Evolutionary conservation across 2,113 vertebrate genomes (phyloP), one percentile per base, ranked within the genome.

Genomic region (Zapus hudsonius): DNA sequence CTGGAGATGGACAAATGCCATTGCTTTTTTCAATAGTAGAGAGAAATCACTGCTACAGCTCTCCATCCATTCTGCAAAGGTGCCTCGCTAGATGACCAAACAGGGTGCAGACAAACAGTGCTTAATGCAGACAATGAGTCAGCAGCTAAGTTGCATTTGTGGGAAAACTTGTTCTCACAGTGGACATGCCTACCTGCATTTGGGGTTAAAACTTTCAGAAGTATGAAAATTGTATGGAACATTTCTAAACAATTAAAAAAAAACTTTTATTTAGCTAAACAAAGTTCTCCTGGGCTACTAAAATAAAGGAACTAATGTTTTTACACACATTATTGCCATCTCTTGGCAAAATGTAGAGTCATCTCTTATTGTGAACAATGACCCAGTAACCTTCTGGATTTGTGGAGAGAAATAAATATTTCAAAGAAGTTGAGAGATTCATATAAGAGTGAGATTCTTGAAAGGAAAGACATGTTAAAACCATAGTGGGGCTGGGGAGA

Each of bases 1-100:
- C 12, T 79, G 47, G 47, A 75, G 74, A 82, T 73, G 27, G 70
- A 29, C 64, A 94, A 83, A 95, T 83, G 38, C 64, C 73, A 93
- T 75, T 29, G 85, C 64, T 93, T 94, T 86, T 84, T 59, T n/a
- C 80, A 80, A 91, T 12, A 87, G 42, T 44, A 84, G 38, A 47
- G 61, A 91, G 33, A 94, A 84, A 33, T 85, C 47, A 86, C 25
- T 42, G n/a, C 5, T 12, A 61, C n/a, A 40, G 9, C 38, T 57
- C 90, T 66, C 69, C 64, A 88, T 74, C n/a, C 72, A 64, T 57
- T 81, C 25, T 88, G 69, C n/a, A 84, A 70, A 83, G 85, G 79
- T 69, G 19, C 23, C 42, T 85, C 90, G 92, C 55, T 59, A 40
- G 61, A 81, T 86, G 74, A 85, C 31, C 57, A 40, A 88, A 78